phyloP scores from a whole-genome alignment of 2,888 invertebrate genomes.

The Caenorhabditis doughertyi region DNA sequence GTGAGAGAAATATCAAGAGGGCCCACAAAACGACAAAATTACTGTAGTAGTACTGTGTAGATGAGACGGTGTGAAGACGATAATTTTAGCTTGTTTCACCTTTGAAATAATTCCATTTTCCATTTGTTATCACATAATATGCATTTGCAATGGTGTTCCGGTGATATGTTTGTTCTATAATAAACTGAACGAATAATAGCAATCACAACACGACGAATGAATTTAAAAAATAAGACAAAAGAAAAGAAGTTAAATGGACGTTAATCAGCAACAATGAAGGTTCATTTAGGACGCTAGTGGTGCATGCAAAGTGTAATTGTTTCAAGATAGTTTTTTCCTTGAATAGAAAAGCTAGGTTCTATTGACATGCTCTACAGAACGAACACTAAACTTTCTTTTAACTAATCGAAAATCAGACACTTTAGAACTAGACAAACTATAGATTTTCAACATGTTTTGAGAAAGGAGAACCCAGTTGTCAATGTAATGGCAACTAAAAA shows the following conservation, averaged over 20 bases:
- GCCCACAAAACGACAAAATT: slow-evolving; percentile 27
- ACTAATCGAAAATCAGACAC: too few relatives aligned
- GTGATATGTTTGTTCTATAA: slow-evolving; percentile 59
- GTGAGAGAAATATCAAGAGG: slow-evolving; percentile 20
- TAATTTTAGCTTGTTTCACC: slow-evolving; percentile 23
- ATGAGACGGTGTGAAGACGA: neutral
- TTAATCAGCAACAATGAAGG: neutral
- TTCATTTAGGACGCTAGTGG: slow-evolving; percentile 3
- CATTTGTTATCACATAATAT: slow-evolving; percentile 54
- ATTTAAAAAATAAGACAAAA: neutral
- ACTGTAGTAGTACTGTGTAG: slow-evolving; percentile 2
- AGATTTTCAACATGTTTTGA: neutral
- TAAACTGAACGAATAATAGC: slow-evolving; percentile 30
- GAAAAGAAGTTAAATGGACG: neutral
- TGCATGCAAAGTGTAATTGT: too few relatives aligned
- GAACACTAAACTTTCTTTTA: neutral
- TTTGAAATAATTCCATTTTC: slow-evolving; percentile 57
- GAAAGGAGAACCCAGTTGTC: neutral
- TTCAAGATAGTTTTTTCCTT: too few relatives aligned
- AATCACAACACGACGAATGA: slow-evolving; percentile 24
- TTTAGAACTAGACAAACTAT: too few relatives aligned
- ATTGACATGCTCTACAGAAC: neutral
- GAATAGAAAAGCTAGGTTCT: neutral
- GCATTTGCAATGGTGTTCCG: slow-evolving; percentile 44
- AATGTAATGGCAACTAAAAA: neutral